Evolutionary conservation across 2,888 invertebrate species (phyloP), one percentile per base, ranked within the genome.

Genomic region (Neoitamus cyanurus): DNA sequence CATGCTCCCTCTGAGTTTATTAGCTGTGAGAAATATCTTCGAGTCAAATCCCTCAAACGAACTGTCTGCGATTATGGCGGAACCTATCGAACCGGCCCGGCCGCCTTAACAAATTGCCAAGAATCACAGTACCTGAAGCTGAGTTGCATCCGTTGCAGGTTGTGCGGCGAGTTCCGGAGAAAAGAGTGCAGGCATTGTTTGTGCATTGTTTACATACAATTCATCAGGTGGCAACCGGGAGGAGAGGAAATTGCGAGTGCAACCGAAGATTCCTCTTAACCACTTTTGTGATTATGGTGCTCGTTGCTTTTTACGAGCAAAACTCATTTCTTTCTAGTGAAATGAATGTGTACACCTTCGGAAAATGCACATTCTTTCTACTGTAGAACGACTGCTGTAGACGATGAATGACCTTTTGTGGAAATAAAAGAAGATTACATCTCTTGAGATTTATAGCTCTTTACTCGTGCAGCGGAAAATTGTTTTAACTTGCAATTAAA

Each of bases 11-110:
- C n/a, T 30, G 20, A 58, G 31, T 80, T 80, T 28, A 58, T 80
- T 28, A 80, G 28, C 78, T 34, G 58, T 58, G 78, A 34, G 78
- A 58, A 75, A 80, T 80, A 31, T 78, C 58, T 31, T 42, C 13
- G 77, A 77, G 77, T 77, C 34, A 77, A 77, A 77, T 46, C 30
- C 34, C 77, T 73, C 77, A 42, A 77, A 58, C 9, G n/a, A 6
- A 46, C 4, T 46, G 25, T 20, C 42, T 58, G 11, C 20, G 20
- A 58, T 58, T 58, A 20, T 20, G 25, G 20, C 9, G 20, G 20
- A 42, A 58, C 3, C 7, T 20, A 58, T 20, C 58, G 25, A 58
- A 58, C 20, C 5, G n/a, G n/a, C 58, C 58, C 4, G 34, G 7
- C 34, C 34, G 34, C 4, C 9, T 58, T 11, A 9, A 25, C 0